Base-by-base conservation (phyloP, 2,113 vertebrate genomes). In the Coracopsis vasa region DNA sequence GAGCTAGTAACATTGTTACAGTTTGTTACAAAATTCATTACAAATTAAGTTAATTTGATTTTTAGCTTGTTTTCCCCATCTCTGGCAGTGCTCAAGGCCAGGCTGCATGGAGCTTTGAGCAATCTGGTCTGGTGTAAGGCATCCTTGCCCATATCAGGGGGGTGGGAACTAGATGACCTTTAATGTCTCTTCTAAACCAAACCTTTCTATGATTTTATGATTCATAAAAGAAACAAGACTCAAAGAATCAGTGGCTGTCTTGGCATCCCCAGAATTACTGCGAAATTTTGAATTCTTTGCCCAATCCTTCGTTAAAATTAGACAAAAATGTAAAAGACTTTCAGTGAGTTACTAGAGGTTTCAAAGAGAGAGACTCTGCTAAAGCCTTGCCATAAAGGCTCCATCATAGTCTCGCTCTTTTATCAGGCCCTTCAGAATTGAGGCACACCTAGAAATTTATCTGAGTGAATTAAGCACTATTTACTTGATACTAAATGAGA, bases 351-450 rank as follows among this genome's bases (percentile, higher is more conserved):
- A 24, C 21, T 31, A n/a, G 13, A 31, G 9, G 9, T 41, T 82
- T 85, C 45, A 29, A 53, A 60, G 39, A 65, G 4, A 51, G 14
- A 72, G 5, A 16, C 3, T 13, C 27, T 31, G 10, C 19, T 35
- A 45, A 41, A 39, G 7, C 12, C 62, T 31, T 29, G 10, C 24
- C 18, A 29, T 45, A 20, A 51, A 44, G 33, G 13, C 33, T 28
- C 25, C 5, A 24, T 10, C 13, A 9, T 20, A 56, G 6, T 10
- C 31, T 61, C 6, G 28, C 13, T 61, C 72, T n/a, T n/a, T 78
- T 69, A 15, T 28, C 60, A 80, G 27, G 66, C 16, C 28, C 13
- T 4, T 3, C 14, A 80, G 39, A 67, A 45, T 8, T 0, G 0
- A 87, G 42, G 18, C 27, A 42, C 39, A 47, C 13, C 10, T 44